Evolutionary conservation across 2,113 vertebrate genomes (phyloP).

Genomic region (Actenoides lindsayi): DNA sequence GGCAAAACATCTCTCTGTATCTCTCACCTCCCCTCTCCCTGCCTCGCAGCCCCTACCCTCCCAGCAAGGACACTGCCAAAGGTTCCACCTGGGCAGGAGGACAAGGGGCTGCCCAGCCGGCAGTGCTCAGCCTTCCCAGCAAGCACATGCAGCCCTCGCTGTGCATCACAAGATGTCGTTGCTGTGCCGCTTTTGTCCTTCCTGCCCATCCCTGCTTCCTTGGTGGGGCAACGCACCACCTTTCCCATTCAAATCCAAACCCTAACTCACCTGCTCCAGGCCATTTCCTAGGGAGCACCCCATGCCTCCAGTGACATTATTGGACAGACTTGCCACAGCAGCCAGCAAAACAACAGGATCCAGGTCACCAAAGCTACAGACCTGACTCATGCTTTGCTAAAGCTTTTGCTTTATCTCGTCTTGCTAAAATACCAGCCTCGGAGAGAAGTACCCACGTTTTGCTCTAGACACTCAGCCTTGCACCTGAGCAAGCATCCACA

Average conservation of each 20-base stretch:
- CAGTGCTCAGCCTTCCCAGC: rapidly evolving
- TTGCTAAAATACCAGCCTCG: not conserved
- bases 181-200: slow-evolving; percentile 28
- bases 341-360: rapidly evolving
- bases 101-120: rapidly evolving
- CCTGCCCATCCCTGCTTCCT: not conserved
- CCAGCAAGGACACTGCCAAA: rapidly evolving
- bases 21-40: rapidly evolving
- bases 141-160: not conserved
- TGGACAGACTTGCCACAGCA: rapidly evolving
- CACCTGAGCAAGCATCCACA: rapidly evolving
- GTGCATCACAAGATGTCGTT: slow-evolving; percentile 62
- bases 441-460: rapidly evolving
- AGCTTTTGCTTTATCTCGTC: too few species aligned
- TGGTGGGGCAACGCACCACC: not conserved
- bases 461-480: rapidly evolving
- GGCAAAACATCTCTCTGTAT: not conserved
- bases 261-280: rapidly evolving
- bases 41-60: too few species aligned
- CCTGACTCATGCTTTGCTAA: rapidly evolving
- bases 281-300: rapidly evolving
- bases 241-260: not conserved
- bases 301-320: not conserved
- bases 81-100: not conserved
- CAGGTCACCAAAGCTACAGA: rapidly evolving